phyloP scores from a whole-genome alignment of 2,888 invertebrate genomes.

The Lapara coniferarum region DNA sequence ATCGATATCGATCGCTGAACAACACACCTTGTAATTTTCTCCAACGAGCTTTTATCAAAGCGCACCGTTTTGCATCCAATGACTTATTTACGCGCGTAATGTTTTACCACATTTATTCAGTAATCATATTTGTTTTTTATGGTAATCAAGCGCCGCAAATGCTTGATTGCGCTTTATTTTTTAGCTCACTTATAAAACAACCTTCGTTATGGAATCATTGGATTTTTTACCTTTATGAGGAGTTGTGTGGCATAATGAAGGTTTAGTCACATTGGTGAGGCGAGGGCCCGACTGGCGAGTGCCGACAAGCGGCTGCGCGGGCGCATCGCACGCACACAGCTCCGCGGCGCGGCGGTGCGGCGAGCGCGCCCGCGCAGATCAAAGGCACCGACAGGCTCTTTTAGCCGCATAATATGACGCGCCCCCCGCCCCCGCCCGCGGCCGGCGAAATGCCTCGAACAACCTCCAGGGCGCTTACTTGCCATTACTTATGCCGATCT shows the following conservation, averaged over 20 bases:
- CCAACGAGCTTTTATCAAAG: constrained; percentile 45
- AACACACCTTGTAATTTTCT: constrained; percentile 66
- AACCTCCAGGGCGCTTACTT: constrained; percentile 75
- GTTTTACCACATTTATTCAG: constrained; percentile 31
- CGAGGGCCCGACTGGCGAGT: constrained; percentile 79
- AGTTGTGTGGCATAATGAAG: constrained; percentile 82
- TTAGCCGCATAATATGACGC: constrained; percentile 84
- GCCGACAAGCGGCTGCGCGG: constrained; percentile 45
- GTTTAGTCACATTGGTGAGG: constrained; percentile 81
- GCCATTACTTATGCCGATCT: constrained; percentile 82
- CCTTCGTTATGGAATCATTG: constrained; percentile 58
- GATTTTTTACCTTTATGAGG: constrained; percentile 76
- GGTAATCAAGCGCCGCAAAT: constrained; percentile 29
- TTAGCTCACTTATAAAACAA: constrained; percentile 54
- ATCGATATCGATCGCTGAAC: constrained; percentile 63
- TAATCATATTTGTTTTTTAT: constrained; percentile 45
- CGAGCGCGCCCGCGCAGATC: constrained; percentile 68
- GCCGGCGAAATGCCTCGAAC: constrained; percentile 68
- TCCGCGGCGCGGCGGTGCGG: constrained; percentile 45
- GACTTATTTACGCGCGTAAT: constrained; percentile 20
- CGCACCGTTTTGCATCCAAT: constrained; percentile 37
- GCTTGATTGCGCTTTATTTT: constrained; percentile 27
- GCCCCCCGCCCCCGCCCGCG: constrained; percentile 71
- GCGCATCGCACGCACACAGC: constrained; percentile 56
- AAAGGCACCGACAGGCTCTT: constrained; percentile 84